Conservation (phyloP, 1,140 invertebrate species). For the Hylaeus volcanicus region DNA sequence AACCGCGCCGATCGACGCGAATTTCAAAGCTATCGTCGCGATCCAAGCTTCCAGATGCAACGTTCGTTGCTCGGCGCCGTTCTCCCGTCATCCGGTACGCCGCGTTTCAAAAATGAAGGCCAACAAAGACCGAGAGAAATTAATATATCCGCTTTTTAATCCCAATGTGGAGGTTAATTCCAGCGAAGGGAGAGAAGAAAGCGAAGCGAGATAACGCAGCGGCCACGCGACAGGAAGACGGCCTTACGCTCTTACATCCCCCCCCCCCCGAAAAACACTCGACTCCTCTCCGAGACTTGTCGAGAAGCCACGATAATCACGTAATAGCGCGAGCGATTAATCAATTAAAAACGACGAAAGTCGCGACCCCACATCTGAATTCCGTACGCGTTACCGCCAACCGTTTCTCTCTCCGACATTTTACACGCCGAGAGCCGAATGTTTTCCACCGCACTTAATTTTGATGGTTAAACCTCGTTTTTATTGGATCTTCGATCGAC, state of each 20-base stretch:
- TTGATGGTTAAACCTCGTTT: no score
- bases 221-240: constrained; percentile 79
- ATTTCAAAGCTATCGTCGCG: no score
- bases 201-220: constrained; percentile 72
- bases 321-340: constrained; percentile 74
- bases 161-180: constrained; percentile 79
- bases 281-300: constrained; percentile 37
- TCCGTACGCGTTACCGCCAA: constrained; percentile 40
- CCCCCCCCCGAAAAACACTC: neutral
- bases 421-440: no score
- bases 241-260: constrained; percentile 33
- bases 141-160: constrained; percentile 81
- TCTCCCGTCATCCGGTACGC: constrained; percentile 18
- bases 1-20: no score
- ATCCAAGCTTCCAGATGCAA: no score
- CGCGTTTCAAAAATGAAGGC: constrained; percentile 29
- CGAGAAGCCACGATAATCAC: constrained; percentile 68
- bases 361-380: constrained; percentile 67
- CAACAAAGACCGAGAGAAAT: constrained; percentile 66
- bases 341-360: constrained; percentile 71
- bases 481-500: no score
- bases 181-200: constrained; percentile 74
- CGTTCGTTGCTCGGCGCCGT: neutral
- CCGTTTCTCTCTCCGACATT: no score
- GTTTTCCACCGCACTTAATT: no score